Evolutionary conservation across 2,888 invertebrate genomes (phyloP).

Genomic region (Alcis repandata): DNA sequence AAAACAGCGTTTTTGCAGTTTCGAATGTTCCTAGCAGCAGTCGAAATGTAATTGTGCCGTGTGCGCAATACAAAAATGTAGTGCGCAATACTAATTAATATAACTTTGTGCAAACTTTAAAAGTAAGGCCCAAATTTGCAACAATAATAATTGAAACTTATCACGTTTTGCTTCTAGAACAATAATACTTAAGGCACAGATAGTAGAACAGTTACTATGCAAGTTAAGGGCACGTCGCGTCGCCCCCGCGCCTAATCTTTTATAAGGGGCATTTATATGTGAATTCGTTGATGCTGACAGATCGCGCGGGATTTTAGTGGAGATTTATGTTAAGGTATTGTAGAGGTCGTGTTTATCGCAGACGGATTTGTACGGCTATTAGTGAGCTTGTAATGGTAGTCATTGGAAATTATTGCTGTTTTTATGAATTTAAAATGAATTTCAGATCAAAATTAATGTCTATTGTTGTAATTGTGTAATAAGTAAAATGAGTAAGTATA

Average conservation of each 20-base stretch:
- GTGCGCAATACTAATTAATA: too few relatives aligned
- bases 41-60: too few relatives aligned
- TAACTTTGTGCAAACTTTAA: too few relatives aligned
- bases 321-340: constrained; percentile 49
- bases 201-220: constrained; percentile 2
- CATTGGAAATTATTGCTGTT: constrained; percentile 1
- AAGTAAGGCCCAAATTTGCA: neutral
- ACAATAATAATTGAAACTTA: neutral
- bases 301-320: constrained; percentile 54
- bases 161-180: constrained; percentile 15
- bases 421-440: too few relatives aligned
- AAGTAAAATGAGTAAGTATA: too few relatives aligned
- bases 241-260: constrained; percentile 77
- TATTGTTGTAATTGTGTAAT: too few relatives aligned
- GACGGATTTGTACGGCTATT: constrained; percentile 42
- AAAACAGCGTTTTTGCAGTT: too few relatives aligned
- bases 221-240: constrained; percentile 54
- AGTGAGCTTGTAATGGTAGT: constrained; percentile 41
- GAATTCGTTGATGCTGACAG: constrained; percentile 69
- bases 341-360: constrained; percentile 35
- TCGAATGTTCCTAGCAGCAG: too few relatives aligned
- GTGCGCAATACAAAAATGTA: too few relatives aligned
- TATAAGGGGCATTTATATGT: constrained; percentile 77
- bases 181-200: constrained; percentile 47
- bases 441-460: neutral